Base-by-base conservation (phyloP, 2,113 vertebrate species). In the Plectropomus leopardus region DNA sequence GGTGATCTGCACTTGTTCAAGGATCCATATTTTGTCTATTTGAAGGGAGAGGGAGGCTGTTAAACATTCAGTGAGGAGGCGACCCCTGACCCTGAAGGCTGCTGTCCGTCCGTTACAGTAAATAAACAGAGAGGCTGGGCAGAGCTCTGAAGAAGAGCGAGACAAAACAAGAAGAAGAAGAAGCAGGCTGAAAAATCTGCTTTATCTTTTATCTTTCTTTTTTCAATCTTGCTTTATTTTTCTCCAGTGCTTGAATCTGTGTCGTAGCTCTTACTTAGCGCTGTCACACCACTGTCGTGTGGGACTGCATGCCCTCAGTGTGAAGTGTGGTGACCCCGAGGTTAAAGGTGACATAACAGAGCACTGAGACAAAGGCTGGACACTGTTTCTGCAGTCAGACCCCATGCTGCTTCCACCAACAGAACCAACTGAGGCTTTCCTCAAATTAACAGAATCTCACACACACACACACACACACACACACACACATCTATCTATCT, bases 1-100 rank as follows among this genome's bases (percentile, higher is more conserved):
- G 88, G 66, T 87, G 82, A 91, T 91, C 89, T 85, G 79, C 80
- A 88, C 92, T 92, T 92, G 89, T 92, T 94, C 90, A 94, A 90
- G 88, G 68, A 64, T 86, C 89, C 80, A 93, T 93, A 92, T 92
- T 92, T 90, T 55, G 83, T 34, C 88, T 86, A 88, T 93, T 89
- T 92, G 77, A 89, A 89, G 86, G 85, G 54, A 84, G 87, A 83
- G 63, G 72, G 75, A 83, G 89, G 88, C 81, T 89, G 90, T 94
- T 93, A 91, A 93, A 95, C 90, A 91, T 70, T 92, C 76, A 72
- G 78, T 69, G 72, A 88, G 81, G 81, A 80, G 83, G 77, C 69
- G 92, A 94, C 92, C 93, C 77, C 73, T 91, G 93, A 94, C 89
- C 93, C 64, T 17, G 44, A 51, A 50, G 83, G 63, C 86, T 79